phyloP scores from a whole-genome alignment of 2,888 invertebrate genomes.

The Patella caerulea region DNA sequence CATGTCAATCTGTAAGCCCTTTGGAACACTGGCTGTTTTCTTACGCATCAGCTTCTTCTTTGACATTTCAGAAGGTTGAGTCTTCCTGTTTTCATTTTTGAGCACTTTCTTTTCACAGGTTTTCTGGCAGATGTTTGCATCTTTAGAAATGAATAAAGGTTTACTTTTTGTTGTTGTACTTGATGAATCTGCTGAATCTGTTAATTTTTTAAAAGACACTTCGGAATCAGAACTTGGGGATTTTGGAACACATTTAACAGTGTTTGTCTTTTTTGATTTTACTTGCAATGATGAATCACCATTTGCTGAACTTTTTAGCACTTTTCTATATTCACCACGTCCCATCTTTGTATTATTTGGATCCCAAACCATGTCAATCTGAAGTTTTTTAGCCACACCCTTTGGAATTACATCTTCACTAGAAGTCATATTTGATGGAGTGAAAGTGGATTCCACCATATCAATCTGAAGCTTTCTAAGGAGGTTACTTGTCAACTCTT shows the following conservation, averaged over 20 bases:
- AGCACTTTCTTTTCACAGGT: background rate
- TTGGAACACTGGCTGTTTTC: background rate
- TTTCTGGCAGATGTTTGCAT: background rate
- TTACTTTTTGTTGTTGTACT: background rate
- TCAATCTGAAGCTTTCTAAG: background rate
- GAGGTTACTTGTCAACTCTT: background rate
- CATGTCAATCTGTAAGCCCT: background rate
- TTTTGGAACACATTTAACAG: background rate
- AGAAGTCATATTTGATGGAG: background rate
- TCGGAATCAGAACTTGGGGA: background rate
- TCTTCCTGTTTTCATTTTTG: background rate
- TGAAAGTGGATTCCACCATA: background rate
- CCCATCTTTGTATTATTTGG: background rate
- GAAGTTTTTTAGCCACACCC: background rate
- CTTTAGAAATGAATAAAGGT: background rate
- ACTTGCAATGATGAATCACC: background rate
- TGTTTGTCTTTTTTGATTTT: background rate
- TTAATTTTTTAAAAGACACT: background rate
- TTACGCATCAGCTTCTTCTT: background rate
- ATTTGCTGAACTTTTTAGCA: background rate
- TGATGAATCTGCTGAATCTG: background rate
- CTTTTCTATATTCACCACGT: background rate
- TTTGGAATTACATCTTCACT: background rate
- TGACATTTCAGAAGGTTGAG: background rate
- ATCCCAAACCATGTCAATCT: background rate